These are phyloP conservation scores for Pemphigus obesinymphae DNA, from an alignment of 1,140 invertebrate genomes.

Conservation along the genomic window DNA sequence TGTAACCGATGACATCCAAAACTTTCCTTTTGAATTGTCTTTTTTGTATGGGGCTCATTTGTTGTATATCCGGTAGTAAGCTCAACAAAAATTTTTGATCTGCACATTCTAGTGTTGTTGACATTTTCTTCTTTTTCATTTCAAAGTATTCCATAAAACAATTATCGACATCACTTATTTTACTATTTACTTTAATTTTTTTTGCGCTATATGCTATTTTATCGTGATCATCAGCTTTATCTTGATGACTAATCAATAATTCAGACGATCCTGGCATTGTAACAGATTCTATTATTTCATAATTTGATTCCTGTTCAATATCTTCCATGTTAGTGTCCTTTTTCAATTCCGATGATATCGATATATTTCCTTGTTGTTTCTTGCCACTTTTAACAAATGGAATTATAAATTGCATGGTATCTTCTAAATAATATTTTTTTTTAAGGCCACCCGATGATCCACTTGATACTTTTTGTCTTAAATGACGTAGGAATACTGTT, in stretches of 20 bases:
- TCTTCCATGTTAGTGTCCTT: neutral
- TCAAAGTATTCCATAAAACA: neutral
- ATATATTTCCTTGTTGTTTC: neutral
- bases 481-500: neutral
- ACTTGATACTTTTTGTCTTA: neutral
- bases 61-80: neutral
- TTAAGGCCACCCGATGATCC: neutral
- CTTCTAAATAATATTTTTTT: slow-evolving; percentile 4
- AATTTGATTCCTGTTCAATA: neutral
- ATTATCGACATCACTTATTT: neutral
- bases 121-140: neutral
- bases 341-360: neutral
- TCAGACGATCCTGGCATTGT: neutral
- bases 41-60: neutral
- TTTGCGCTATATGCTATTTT: neutral
- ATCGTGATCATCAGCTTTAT: neutral
- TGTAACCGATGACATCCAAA: neutral
- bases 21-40: neutral
- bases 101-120: neutral
- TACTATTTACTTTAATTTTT: neutral
- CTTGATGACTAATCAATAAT: neutral
- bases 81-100: neutral
- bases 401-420: neutral
- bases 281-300: neutral
- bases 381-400: neutral